phyloP scores from a whole-genome alignment of 2,797 vertebrate species.

The Euthynnus affinis region DNA sequence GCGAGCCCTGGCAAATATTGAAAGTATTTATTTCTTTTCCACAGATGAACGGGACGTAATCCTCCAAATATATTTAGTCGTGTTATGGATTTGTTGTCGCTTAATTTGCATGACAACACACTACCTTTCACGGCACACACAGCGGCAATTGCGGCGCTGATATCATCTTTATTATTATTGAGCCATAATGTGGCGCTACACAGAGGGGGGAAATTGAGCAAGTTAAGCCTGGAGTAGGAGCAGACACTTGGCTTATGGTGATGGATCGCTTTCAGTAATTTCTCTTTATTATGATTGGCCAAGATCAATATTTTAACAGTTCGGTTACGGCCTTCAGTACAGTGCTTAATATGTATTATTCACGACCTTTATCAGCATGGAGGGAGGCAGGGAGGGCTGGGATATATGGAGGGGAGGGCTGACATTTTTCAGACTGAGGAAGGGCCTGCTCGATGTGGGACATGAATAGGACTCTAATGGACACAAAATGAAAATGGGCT shows the following conservation, averaged over 20 bases:
- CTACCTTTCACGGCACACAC: constrained; percentile 72
- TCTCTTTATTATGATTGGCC: constrained; percentile 88
- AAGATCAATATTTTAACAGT: constrained; percentile 90
- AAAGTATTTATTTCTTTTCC: constrained; percentile 76
- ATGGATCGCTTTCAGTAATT: constrained; percentile 87
- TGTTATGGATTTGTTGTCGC: constrained; percentile 84
- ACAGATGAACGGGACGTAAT: constrained; percentile 77
- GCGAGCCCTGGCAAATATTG: constrained; percentile 67
- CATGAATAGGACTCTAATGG: constrained; percentile 73
- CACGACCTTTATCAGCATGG: constrained; percentile 80
- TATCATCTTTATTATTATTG: constrained; percentile 87
- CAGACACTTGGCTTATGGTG: constrained; percentile 77
- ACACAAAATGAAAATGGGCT: constrained; percentile 65
- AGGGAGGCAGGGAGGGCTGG: constrained; percentile 53
- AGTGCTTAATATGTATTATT: constrained; percentile 87
- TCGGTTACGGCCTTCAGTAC: constrained; percentile 83
- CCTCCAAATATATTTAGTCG: constrained; percentile 83
- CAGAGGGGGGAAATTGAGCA: constrained; percentile 79
- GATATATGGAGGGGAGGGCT: constrained; percentile 50
- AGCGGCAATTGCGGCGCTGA: constrained; percentile 73
- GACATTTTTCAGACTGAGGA: constrained; percentile 71
- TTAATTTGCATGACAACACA: constrained; percentile 86
- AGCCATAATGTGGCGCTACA: constrained; percentile 75
- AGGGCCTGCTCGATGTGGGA: constrained; percentile 66
- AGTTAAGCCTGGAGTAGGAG: constrained; percentile 76